Evolutionary conservation across 2,113 vertebrate genomes (phyloP), one percentile per base, ranked within the genome.

Genomic region (Oreochromis tanganicae): DNA sequence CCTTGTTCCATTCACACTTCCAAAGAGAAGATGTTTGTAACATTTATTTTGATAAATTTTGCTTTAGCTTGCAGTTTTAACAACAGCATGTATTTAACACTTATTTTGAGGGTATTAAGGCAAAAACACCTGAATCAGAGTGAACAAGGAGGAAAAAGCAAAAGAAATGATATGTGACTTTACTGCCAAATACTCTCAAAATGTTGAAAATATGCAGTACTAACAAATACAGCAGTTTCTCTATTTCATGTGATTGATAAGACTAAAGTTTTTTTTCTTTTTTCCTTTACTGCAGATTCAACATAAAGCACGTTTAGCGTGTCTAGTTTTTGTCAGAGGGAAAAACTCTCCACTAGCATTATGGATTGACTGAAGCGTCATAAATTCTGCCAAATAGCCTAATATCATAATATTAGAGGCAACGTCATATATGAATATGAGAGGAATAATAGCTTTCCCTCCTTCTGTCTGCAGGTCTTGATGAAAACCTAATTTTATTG

Each of bases 401-500:
- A 89, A 93, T 94, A 91, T 95, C 90, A 89, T 90, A 91, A 82
- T 86, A 92, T 91, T 89, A 91, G 87, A 90, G 80, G 90, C 84
- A 68, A 89, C 66, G 91, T 94, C 94, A 95, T 94, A 89, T 95
- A 91, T 91, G 93, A 94, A 95, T 94, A 93, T 92, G 94, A 94
- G 91, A 93, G 92, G 92, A 96, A 96, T 96, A 96, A 96, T 95
- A 91, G 95, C 92, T 94, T 95, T 93, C 91, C 91, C 93, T 94
- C 92, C 93, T 90, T 94, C 94, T 92, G 94, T 95, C 93, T 92
- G 91, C 88, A 7, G 50, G 86, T 94, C 91, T 95, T 96, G 95
- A 97, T 96, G 95, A 97, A 96, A 96, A 95, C 88, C 93, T 95
- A 91, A 94, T 95, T 96, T 97, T 96, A 96, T 96, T 95, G 95